These are phyloP conservation scores for Macrotrachela quadricornifera DNA, from an alignment of 1,140 invertebrate genomes.

Conservation along the genomic window DNA sequence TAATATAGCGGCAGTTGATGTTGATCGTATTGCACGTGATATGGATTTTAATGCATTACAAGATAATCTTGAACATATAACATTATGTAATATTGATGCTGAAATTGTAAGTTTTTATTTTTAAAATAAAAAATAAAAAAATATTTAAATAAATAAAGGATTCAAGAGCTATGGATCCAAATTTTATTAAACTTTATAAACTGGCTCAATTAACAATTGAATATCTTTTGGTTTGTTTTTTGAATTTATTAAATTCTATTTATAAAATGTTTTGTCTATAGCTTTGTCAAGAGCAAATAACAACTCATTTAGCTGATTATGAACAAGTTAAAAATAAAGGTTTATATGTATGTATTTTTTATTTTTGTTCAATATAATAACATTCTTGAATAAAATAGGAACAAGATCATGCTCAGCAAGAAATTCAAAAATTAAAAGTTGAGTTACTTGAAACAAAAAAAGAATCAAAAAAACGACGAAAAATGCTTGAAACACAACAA, in stretches of 20 bases:
- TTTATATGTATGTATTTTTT: too few relatives aligned
- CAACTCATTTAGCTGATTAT: too few relatives aligned
- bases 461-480: constrained; percentile 29
- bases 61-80: constrained; percentile 30
- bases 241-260: background rate
- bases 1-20: constrained; percentile 21
- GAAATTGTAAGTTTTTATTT: constrained; percentile 20
- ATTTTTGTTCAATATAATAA: too few relatives aligned
- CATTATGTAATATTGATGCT: constrained; percentile 30
- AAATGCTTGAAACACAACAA: constrained; percentile 27
- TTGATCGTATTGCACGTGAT: constrained; percentile 25
- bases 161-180: constrained; percentile 24
- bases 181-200: constrained; percentile 30
- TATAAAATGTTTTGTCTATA: background rate
- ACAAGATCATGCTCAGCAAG: constrained; percentile 16
- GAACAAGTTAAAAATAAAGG: too few relatives aligned
- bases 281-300: too few relatives aligned
- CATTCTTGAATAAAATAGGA: constrained; percentile 12
- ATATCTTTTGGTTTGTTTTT: constrained; percentile 23
- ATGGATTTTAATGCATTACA: constrained; percentile 27
- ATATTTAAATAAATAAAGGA: constrained; percentile 14
- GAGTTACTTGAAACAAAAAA: constrained; percentile 24
- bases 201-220: constrained; percentile 30
- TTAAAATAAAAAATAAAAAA: background rate
- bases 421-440: constrained; percentile 17